Base-by-base conservation (phyloP, 2,888 invertebrate species). In the Oscheius onirici region DNA sequence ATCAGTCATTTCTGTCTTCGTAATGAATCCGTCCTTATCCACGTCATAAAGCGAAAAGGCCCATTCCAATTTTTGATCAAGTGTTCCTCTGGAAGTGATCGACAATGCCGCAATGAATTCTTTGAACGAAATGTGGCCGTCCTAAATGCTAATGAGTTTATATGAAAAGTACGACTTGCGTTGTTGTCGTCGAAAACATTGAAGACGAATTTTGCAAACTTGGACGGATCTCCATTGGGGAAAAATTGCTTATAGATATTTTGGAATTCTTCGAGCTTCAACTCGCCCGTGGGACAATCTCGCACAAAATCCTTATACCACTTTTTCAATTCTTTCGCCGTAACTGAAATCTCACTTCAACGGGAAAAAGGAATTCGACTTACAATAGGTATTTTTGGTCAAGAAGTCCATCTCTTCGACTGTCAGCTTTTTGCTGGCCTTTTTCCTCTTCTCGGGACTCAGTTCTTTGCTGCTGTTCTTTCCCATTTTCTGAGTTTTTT, bases 131-230 rank as follows among this genome's bases (percentile, higher is more conserved):
- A 85, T 85, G 63, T 79, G 77, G 17, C 85, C 85, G 58, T 85
- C 85, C 84, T 85, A 55, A 44, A 28, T 8, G 26, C 15, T 34
- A 51, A 40, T n/a, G 10, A 11, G 15, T 63, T 11, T 17, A 22
- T 26, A 20, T 26, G 22, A 11, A 15, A 17, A 22, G 15, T 60
- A 20, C 22, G 24, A 41, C 22, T 93, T 90, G 96, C 97, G 90
- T 95, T 94, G 89, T 97, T 97, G 90, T 95, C 95, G 89, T 97
- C 97, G 90, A 97, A 97, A 66, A 97, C 97, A 88, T 96, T 93
- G 91, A 97, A 97, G 75, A 97, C 97, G 88, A 97, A 91, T 68
- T 95, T 93, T 60, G 97, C 97, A 89, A 97, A 99, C 91, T 97
- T 97, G 88, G 95, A 95, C 44, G 97, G 96, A 90, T 97, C 96